Evolutionary conservation across 2,113 vertebrate genomes (phyloP).

Genomic region (Scomber colias): DNA sequence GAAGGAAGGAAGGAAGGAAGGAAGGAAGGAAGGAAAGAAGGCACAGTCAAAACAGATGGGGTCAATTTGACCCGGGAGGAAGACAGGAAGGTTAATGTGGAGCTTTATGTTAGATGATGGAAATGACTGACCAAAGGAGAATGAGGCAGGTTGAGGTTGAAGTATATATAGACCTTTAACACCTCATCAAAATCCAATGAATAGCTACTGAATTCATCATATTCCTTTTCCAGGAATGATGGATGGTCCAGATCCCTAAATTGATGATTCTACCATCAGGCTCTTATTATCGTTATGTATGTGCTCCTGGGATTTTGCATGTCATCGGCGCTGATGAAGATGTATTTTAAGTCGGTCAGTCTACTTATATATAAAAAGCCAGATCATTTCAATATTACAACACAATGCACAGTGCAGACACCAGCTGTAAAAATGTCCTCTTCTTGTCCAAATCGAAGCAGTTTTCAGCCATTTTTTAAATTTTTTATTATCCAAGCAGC

Average conservation of each 20-base stretch:
- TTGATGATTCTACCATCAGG: neutral
- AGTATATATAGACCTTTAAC: neutral
- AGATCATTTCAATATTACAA: too few relatives aligned
- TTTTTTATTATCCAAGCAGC: too few relatives aligned
- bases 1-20: too few relatives aligned
- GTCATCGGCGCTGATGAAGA: neutral
- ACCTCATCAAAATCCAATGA: constrained; percentile 5
- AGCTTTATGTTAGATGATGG: neutral
- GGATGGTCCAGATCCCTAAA: neutral
- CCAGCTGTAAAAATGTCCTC: too few relatives aligned
- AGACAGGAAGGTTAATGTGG: too few relatives aligned
- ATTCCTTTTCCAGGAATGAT: neutral
- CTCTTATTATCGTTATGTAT: neutral
- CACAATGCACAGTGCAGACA: too few relatives aligned
- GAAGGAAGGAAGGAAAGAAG: too few relatives aligned
- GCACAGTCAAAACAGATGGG: too few relatives aligned
- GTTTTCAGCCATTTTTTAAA: too few relatives aligned
- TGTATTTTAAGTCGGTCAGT: neutral
- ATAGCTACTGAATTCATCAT: neutral
- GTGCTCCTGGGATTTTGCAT: neutral
- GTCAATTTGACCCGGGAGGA: too few relatives aligned
- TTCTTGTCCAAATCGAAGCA: too few relatives aligned
- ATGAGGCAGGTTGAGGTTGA: neutral
- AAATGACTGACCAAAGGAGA: neutral
- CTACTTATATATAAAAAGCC: neutral